Evolutionary conservation across 2,797 vertebrate genomes (phyloP).

Genomic region (Picus viridis): DNA sequence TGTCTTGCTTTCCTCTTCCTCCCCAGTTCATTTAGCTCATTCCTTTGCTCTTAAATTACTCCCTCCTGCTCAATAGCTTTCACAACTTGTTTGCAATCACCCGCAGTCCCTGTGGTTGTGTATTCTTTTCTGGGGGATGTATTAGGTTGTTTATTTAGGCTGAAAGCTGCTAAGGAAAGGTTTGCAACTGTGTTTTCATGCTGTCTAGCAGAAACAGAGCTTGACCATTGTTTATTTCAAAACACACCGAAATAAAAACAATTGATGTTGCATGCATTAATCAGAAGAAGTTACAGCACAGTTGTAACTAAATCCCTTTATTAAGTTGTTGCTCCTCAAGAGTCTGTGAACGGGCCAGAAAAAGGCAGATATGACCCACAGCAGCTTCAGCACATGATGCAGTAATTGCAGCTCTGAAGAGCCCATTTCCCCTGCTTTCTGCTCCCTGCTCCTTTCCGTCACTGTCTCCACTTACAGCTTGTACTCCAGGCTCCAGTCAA

Average conservation of each 20-base stretch:
- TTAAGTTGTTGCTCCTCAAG: not conserved
- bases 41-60: conserved; percentile 26
- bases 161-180: conserved; percentile 38
- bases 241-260: conserved; percentile 19
- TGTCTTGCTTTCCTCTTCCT: not conserved
- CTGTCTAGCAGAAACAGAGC: conserved; percentile 52
- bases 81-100: conserved; percentile 65
- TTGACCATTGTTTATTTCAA: conserved; percentile 49
- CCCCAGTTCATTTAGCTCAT: conserved; percentile 26
- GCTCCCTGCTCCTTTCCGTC: accelerated
- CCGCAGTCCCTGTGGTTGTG: conserved; percentile 31
- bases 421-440: not conserved
- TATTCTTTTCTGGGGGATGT: conserved; percentile 46
- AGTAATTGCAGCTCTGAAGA: not conserved
- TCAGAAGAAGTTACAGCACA: conserved; percentile 13
- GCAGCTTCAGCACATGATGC: not conserved
- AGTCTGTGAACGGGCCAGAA: not conserved
- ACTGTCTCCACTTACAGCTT: not conserved
- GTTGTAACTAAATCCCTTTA: conserved; percentile 10
- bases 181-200: conserved; percentile 64
- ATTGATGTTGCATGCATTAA: conserved; percentile 45
- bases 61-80: conserved; percentile 42
- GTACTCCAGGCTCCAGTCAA: conserved; percentile 35
- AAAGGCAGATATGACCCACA: conserved; percentile 34
- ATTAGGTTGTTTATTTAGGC: conserved; percentile 60